A percentile compares a stretch with the other conserved stretches of the same genome.
Conservation (phyloP, 2,888 invertebrate species). For the Drosophila gaucha region DNA sequence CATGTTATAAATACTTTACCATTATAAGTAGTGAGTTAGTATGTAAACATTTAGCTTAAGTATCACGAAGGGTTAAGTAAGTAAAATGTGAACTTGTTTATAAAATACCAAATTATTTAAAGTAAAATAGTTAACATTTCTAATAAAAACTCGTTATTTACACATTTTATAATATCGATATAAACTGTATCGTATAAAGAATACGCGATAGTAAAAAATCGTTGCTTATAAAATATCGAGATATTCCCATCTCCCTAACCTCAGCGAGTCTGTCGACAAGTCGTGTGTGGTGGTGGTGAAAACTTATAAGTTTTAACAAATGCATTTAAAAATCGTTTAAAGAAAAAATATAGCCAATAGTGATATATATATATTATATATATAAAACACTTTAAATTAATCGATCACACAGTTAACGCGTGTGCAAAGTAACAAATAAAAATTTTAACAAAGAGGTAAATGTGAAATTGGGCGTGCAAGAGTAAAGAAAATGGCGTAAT, state of each 20-base stretch:
- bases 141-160: background rate
- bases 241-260: constrained; percentile 37
- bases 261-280: constrained; percentile 55
- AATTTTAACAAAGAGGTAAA: constrained; percentile 64
- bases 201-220: background rate
- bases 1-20: background rate
- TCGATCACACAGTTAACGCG: constrained; percentile 33
- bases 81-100: background rate
- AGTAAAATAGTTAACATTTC: background rate
- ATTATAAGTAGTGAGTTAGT: too few species aligned
- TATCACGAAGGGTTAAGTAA: too few species aligned
- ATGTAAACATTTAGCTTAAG: background rate
- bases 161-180: constrained; percentile 11
- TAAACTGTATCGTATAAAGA: too few species aligned
- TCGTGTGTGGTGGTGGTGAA: constrained; percentile 61
- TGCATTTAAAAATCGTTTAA: constrained; percentile 51
- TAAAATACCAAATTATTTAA: background rate
- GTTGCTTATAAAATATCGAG: constrained; percentile 19
- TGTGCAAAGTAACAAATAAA: constrained; percentile 40
- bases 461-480: constrained; percentile 75
- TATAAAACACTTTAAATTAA: constrained; percentile 24
- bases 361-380: constrained; percentile 12
- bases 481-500: constrained; percentile 78
- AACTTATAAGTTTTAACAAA: constrained; percentile 57
- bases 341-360: constrained; percentile 21